These are phyloP conservation scores for Acrocyrtus sp. DNA, from an alignment of 2,888 invertebrate species.

Conservation along the genomic window DNA sequence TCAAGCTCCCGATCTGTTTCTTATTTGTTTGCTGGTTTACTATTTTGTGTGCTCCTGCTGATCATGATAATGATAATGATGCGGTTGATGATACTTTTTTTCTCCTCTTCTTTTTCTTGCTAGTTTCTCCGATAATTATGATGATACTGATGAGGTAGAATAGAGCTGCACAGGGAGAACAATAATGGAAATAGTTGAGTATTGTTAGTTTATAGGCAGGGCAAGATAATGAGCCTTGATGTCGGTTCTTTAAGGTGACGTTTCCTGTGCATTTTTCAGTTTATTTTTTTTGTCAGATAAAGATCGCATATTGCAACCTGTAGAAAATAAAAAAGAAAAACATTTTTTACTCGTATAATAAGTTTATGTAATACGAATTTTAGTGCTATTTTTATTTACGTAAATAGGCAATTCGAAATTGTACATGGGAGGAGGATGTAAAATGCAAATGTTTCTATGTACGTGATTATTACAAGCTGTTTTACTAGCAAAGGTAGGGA, in stretches of 20 bases:
- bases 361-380: too few relatives aligned
- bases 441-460: slow-evolving; percentile 32
- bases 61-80: slow-evolving; percentile 18
- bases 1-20: background rate
- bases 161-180: too few relatives aligned
- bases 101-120: slow-evolving; percentile 5
- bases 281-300: slow-evolving; percentile 14
- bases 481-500: background rate
- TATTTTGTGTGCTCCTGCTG: slow-evolving; percentile 12
- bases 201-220: slow-evolving; percentile 16
- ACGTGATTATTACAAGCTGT: slow-evolving; percentile 16
- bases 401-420: background rate
- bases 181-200: too few relatives aligned
- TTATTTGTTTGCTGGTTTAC: slow-evolving; percentile 16
- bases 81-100: slow-evolving; percentile 35
- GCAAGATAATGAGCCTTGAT: slow-evolving; percentile 45
- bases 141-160: slow-evolving; percentile 4
- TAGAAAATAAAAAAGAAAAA: slow-evolving; percentile 16
- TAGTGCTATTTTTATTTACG: background rate
- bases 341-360: too few relatives aligned
- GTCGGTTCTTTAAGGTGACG: slow-evolving; percentile 53
- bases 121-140: slow-evolving; percentile 27
- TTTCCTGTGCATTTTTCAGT: slow-evolving; percentile 48
- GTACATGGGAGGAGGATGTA: slow-evolving; percentile 1
- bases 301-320: slow-evolving; percentile 36